These are phyloP conservation scores for Astreopora myriophthalma DNA, from an alignment of 64 coral and sea anemone species.

Conservation along the genomic window DNA sequence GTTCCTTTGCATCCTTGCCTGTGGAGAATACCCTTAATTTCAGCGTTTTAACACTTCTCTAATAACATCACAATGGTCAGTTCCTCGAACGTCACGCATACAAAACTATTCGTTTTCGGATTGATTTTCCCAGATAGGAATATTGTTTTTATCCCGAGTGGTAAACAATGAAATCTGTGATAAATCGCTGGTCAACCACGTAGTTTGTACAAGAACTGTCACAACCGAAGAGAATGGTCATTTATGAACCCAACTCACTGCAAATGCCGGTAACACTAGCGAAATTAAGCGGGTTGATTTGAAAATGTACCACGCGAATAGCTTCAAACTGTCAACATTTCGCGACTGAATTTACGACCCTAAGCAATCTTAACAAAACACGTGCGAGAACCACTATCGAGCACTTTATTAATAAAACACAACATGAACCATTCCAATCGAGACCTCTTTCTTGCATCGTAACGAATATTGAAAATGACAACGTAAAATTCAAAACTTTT, in stretches of 20 bases:
- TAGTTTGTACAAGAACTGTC: neutral
- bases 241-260: neutral
- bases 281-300: neutral
- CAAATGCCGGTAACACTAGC: neutral
- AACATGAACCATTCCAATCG: constrained; percentile 14
- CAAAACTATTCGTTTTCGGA: neutral
- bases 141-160: neutral
- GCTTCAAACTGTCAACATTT: neutral
- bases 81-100: neutral
- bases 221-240: neutral
- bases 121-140: neutral
- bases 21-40: neutral
- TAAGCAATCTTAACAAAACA: neutral
- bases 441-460: constrained; percentile 29
- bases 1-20: neutral
- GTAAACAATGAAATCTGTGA: neutral
- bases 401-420: constrained; percentile 76
- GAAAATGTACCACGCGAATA: neutral
- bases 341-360: neutral
- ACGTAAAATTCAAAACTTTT: neutral
- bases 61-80: neutral
- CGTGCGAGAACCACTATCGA: constrained; percentile 33
- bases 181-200: constrained; percentile 5
- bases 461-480: neutral
- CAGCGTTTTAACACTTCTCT: neutral